Base-by-base conservation (phyloP, 1,140 invertebrate species). In the Drosophila tristis region DNA sequence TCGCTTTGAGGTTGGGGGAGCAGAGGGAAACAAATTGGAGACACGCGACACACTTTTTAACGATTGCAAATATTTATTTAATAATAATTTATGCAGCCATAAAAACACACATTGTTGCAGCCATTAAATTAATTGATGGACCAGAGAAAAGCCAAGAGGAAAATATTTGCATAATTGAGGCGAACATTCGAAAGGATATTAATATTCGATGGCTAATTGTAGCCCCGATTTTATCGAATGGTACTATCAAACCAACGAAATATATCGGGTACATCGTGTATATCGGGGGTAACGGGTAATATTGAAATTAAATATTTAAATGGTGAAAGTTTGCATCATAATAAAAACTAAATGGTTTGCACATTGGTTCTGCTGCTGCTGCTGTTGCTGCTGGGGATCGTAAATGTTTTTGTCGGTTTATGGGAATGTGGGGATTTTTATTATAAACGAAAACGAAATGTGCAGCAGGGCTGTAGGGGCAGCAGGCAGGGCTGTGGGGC, bases 1-100 rank as follows among this genome's bases (percentile, higher is more conserved):
- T 51, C n/a, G 25, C 31, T 35, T 11, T 35, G 31, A 11, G 20
- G 20, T 0, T 20, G 8, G 5, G 23, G 49, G 26, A 13, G 7
- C 3, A 0, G 23, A 2, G 20, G 20, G 26, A 50, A n/a, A 53
- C 15, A 54, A 20, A 31, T 31, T 16, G 15, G 39, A 9, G 26
- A 29, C 31, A 39, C n/a, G 13, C 29, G 13, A 35, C 7, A 4
- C n/a, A 45, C 29, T 31, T 44, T 65, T 61, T 47, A 48, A 54
- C 45, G 44, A 70, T 45, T 42, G 57, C 60, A 31, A 75, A 66
- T 59, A 80, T 74, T 62, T 78, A 78, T 78, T 78, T 77, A 82
- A 84, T 74, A 78, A 62, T 84, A 75, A 78, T 82, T 78, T 65
- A 66, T 84, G 80, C 48, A 49, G 58, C 65, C 53, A 75, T 84